Evolutionary conservation across 1,140 invertebrate species (phyloP).

Genomic region (Chymomyza costata): DNA sequence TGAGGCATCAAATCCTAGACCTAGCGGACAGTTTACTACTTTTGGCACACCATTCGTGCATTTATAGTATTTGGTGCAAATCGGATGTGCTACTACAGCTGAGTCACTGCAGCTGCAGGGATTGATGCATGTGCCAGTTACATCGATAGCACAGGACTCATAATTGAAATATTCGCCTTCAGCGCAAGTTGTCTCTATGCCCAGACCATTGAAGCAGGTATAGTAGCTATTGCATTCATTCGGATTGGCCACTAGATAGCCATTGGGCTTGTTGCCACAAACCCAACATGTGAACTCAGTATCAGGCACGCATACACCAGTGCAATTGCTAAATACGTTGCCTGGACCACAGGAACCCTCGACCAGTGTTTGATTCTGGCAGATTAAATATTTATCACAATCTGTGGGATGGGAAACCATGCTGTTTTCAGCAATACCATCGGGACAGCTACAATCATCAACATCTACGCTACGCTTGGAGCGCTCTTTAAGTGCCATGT

Average conservation of each 20-base stretch:
- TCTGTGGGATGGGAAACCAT: slow-evolving; percentile 44
- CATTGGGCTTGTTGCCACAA: slow-evolving; percentile 47
- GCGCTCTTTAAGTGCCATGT: slow-evolving; percentile 5
- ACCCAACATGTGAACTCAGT: slow-evolving; percentile 41
- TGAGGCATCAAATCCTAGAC: slow-evolving; percentile 28
- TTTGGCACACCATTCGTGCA: slow-evolving; percentile 43
- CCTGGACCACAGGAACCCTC: slow-evolving; percentile 49
- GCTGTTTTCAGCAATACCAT: slow-evolving; percentile 33
- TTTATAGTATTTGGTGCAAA: slow-evolving; percentile 56
- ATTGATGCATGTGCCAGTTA: slow-evolving; percentile 51
- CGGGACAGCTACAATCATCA: slow-evolving; percentile 25
- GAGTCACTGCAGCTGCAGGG: slow-evolving; percentile 37
- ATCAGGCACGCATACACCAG: slow-evolving; percentile 39
- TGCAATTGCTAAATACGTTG: slow-evolving; percentile 43
- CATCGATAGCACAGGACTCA: slow-evolving; percentile 35
- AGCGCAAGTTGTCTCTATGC: slow-evolving; percentile 19
- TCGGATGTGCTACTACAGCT: slow-evolving; percentile 50
- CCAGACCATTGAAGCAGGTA: slow-evolving; percentile 43
- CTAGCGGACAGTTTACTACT: slow-evolving; percentile 38
- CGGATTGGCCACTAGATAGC: slow-evolving; percentile 30
- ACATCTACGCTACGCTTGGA: slow-evolving; percentile 26
- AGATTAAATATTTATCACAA: slow-evolving; percentile 56
- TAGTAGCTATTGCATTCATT: slow-evolving; percentile 44
- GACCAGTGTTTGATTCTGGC: slow-evolving; percentile 31
- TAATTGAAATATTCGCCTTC: slow-evolving; percentile 43